Conservation (phyloP, 2,888 invertebrate species). For the Glaucopsyche alexis region DNA sequence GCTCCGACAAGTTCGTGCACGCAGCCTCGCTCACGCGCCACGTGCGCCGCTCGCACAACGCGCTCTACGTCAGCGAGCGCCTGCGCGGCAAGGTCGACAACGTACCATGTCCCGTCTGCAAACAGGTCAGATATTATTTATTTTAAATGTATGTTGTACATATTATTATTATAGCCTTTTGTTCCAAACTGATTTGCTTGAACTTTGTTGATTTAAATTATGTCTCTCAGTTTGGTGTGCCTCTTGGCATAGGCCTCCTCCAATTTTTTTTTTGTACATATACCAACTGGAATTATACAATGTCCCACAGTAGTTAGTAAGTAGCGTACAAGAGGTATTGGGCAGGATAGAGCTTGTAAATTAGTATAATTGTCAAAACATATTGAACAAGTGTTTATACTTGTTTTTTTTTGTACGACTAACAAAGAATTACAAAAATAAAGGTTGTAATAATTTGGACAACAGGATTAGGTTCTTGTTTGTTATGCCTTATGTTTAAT, state of each 20-base stretch:
- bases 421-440: too few species aligned
- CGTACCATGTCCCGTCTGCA: conserved; percentile 89
- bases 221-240: too few species aligned
- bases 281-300: neutral
- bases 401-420: too few species aligned
- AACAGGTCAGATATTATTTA: conserved; percentile 57
- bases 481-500: neutral
- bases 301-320: neutral
- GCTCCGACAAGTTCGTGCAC: conserved; percentile 93
- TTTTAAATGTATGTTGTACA: neutral
- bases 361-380: neutral
- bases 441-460: too few species aligned
- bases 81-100: conserved; percentile 83
- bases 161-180: too few species aligned
- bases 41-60: conserved; percentile 89
- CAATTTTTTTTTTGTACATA: too few species aligned
- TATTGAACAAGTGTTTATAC: too few species aligned
- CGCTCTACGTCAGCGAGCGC: conserved; percentile 84
- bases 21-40: conserved; percentile 90
- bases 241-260: too few species aligned
- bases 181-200: too few species aligned
- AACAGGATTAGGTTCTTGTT: neutral
- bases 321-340: neutral
- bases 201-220: too few species aligned
- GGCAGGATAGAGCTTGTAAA: neutral